Evolutionary conservation across 2,888 invertebrate genomes (phyloP).

Genomic region (Lycocerus yunnanus): DNA sequence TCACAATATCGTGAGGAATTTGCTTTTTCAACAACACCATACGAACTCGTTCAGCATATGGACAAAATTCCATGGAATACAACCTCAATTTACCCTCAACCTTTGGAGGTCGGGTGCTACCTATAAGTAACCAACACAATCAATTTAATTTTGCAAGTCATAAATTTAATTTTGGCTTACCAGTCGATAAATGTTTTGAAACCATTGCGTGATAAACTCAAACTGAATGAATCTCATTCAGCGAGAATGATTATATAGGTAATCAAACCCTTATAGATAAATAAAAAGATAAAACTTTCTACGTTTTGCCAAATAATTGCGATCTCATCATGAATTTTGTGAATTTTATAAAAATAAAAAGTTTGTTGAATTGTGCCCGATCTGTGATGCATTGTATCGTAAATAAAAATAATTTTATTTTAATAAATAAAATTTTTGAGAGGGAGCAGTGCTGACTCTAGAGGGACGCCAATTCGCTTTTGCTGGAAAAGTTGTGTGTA

Average conservation of each 20-base stretch:
- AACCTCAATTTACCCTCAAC: constrained; percentile 68
- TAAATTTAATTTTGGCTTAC: constrained; percentile 11
- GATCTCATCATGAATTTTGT: too few relatives aligned
- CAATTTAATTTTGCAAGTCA: background rate
- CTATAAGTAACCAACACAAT: constrained; percentile 55
- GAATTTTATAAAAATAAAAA: background rate
- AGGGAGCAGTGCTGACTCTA: too few relatives aligned
- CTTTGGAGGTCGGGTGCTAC: constrained; percentile 67
- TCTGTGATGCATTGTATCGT: too few relatives aligned
- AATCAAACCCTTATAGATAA: background rate
- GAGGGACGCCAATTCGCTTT: too few relatives aligned
- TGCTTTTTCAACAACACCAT: constrained; percentile 77
- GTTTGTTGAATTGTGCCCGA: too few relatives aligned
- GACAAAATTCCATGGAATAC: constrained; percentile 86
- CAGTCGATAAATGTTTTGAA: constrained; percentile 36
- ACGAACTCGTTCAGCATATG: constrained; percentile 76
- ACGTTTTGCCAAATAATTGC: background rate
- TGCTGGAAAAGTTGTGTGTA: too few relatives aligned
- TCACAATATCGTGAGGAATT: constrained; percentile 74
- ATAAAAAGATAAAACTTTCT: too few relatives aligned
- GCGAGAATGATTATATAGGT: too few relatives aligned
- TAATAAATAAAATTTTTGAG: too few relatives aligned
- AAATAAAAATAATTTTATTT: too few relatives aligned
- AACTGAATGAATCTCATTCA: too few relatives aligned
- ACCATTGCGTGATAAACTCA: constrained; percentile 27